Evolutionary conservation across 2,113 vertebrate species (phyloP), one percentile per base, ranked within the genome.

Genomic region (Mugil cephalus): DNA sequence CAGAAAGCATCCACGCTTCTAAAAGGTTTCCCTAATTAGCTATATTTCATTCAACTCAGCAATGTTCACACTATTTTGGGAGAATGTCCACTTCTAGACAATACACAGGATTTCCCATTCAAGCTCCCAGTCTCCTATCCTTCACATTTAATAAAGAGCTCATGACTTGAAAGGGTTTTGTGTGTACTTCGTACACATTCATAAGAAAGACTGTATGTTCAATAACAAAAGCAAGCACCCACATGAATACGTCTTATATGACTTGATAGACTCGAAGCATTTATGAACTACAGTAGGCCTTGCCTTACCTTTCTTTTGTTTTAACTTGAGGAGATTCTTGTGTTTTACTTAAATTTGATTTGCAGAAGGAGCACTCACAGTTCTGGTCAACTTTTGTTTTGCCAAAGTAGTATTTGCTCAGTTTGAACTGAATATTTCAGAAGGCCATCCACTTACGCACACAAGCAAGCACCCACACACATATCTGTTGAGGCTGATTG

Each of bases 401-500:
- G 65, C 58, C 24, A 51, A 39, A 83, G 76, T 35, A 61, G 40
- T 79, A 80, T 79, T 80, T 82, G 30, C 87, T 64, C 12, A 42
- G 8, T 69, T 77, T 36, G 14, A 79, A 36, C 35, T 24, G 75
- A 77, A 86, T 51, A 79, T 74, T 80, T 63, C 46, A 61, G 50
- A 65, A 46, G 40, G 56, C 35, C 35, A 52, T 60, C 54, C 47
- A 38, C 66, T 85, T 61, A 62, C 46, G 69, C 65, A 46, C 68
- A 66, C 24, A 45, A 24, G 66, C 43, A 69, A 30, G 45, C 56
- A 42, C 43, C 43, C 63, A 77, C 74, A 82, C 72, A 77, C 66
- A 69, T 4, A 40, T 35, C 56, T 61, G 77, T 61, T 91, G 89
- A 90, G 79, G 40, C 58, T 90, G 87, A 92, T 92, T 77, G 83